Percentiles rank a stretch among this genome's conserved stretches.
These are phyloP conservation scores for Bibio marci DNA, from an alignment of 2,888 invertebrate species.

Conservation along the genomic window DNA sequence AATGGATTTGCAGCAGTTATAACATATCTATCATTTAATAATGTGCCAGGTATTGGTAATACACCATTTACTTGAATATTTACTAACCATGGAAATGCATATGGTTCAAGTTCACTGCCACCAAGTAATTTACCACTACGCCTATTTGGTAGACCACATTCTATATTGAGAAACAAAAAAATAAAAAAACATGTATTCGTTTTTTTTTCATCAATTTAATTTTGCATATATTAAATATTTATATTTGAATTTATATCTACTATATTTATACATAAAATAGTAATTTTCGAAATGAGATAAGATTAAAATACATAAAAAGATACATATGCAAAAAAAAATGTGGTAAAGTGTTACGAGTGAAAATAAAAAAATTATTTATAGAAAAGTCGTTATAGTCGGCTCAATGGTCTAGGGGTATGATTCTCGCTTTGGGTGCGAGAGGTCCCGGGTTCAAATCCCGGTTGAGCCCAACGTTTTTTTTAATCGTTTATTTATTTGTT, in stretches of 20 bases:
- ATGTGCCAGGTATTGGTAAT: slow-evolving; percentile 34
- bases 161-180: background rate
- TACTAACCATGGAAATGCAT: slow-evolving; percentile 4
- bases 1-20: slow-evolving; percentile 36
- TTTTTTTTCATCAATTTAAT: too few species aligned
- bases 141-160: slow-evolving; percentile 3
- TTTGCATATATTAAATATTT: too few species aligned
- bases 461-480: slow-evolving; percentile 47
- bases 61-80: slow-evolving; percentile 17
- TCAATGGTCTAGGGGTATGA: slow-evolving; percentile 52
- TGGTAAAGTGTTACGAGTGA: too few species aligned
- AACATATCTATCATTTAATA: slow-evolving; percentile 40
- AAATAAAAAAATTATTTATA: too few species aligned
- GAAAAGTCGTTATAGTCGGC: too few species aligned
- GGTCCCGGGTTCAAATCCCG: slow-evolving; percentile 52
- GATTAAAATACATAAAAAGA: too few species aligned
- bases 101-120: background rate
- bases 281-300: too few species aligned
- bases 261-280: too few species aligned
- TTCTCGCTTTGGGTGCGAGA: slow-evolving; percentile 51
- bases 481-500: too few species aligned
- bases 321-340: too few species aligned
- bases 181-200: too few species aligned
- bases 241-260: too few species aligned
- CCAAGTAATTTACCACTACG: background rate